A percentile compares a stretch with the other conserved stretches of the same genome.
These are phyloP conservation scores for Chirona hameri DNA, from an alignment of 2,888 invertebrate species.

Conservation along the genomic window DNA sequence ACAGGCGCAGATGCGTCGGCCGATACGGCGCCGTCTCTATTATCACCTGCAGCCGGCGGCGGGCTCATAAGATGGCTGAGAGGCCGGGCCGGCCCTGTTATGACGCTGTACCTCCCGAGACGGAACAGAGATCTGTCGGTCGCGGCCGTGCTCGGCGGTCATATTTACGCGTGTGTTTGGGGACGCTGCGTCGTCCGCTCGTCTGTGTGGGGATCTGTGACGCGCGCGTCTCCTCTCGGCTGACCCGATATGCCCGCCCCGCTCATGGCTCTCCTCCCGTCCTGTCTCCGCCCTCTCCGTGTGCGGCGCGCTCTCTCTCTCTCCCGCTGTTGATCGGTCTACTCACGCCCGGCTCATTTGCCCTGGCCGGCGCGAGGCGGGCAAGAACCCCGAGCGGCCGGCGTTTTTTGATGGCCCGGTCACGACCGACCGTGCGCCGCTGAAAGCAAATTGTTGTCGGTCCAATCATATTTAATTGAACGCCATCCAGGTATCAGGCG, in stretches of 20 bases:
- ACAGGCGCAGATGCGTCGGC: neutral
- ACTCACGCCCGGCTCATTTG: neutral
- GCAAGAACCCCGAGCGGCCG: neutral
- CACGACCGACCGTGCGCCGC: neutral
- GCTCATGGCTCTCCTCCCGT: neutral
- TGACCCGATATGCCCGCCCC: neutral
- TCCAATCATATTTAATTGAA: conserved; percentile 28
- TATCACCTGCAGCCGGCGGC: neutral
- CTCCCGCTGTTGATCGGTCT: neutral
- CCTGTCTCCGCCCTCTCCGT: neutral
- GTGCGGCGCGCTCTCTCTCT: neutral
- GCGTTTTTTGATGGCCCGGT: neutral
- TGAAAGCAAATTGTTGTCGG: conserved; percentile 28
- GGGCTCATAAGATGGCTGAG: neutral
- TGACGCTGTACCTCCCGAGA: no score
- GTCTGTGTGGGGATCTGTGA: neutral
- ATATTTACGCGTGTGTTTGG: neutral
- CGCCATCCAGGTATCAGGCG: neutral
- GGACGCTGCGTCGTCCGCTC: neutral
- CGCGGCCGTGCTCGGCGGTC: neutral
- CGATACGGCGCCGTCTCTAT: neutral
- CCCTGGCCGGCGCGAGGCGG: neutral
- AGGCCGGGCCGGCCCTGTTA: no score
- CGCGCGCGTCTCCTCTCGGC: neutral
- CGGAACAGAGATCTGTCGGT: no score